Conservation (phyloP, 2,113 vertebrate species). For the Myotis davidii region DNA sequence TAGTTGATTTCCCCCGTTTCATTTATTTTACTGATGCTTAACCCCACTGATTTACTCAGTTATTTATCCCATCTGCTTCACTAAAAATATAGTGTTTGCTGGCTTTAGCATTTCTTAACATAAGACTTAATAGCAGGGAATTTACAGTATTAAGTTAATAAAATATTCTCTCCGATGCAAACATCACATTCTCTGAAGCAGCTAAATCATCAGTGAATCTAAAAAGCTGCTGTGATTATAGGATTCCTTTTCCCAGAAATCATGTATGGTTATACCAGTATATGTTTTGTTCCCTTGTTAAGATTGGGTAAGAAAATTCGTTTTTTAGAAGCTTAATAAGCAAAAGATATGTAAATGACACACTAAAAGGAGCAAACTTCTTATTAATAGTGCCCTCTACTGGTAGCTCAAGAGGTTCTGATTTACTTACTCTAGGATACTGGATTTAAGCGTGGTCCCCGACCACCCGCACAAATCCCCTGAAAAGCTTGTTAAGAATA, state of each 20-base stretch:
- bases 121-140: not conserved
- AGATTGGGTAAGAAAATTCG: not conserved
- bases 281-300: not conserved
- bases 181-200: not conserved
- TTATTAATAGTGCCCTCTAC: constrained; percentile 47
- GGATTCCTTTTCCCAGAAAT: not conserved
- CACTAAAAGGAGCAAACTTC: not conserved
- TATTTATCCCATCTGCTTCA: not conserved
- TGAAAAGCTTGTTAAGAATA: constrained; percentile 43
- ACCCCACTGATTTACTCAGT: not conserved
- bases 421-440: not conserved
- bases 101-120: not conserved
- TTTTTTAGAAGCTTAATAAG: constrained; percentile 10
- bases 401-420: constrained; percentile 24
- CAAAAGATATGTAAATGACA: not conserved
- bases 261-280: not conserved
- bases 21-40: not conserved
- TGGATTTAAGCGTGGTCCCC: not conserved
- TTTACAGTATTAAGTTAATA: not conserved
- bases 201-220: not conserved
- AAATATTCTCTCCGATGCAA: not conserved
- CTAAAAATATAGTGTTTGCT: not conserved
- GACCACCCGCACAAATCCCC: not conserved
- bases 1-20: not conserved
- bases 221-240: not conserved